Percentiles rank a stretch among this genome's conserved stretches.
Conservation (phyloP, 1,140 invertebrate genomes). For the Drosophila burlai region DNA sequence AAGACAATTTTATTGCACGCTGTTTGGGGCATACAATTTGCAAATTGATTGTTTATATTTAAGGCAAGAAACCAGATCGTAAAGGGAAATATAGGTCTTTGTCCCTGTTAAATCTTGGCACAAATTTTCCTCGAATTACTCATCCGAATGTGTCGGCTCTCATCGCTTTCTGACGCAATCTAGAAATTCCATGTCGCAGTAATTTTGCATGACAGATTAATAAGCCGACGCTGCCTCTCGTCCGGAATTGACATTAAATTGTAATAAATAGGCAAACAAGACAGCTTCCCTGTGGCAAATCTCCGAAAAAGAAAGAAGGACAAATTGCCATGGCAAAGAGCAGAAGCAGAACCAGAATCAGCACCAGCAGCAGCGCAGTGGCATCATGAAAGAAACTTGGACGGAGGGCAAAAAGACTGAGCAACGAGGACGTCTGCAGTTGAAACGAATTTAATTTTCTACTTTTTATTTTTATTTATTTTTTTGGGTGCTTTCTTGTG, state of each 20-base stretch:
- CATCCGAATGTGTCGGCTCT: conserved; percentile 28
- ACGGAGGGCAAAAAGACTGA: conserved; percentile 53
- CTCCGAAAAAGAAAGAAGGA: conserved; percentile 33
- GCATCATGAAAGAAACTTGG: conserved; percentile 26
- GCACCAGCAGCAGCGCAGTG: conserved; percentile 2
- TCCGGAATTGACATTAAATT: conserved; percentile 69
- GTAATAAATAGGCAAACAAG: conserved; percentile 70
- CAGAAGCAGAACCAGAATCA: background rate
- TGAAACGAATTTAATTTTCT: conserved; percentile 82
- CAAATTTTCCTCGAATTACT: conserved; percentile 20
- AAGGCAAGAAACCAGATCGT: background rate
- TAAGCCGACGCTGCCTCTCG: conserved; percentile 22
- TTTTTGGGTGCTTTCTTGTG: conserved; percentile 7
- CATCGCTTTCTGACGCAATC: conserved; percentile 41
- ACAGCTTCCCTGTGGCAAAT: conserved; percentile 28
- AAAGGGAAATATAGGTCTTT: background rate
- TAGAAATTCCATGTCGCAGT: conserved; percentile 42
- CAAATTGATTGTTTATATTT: conserved; percentile 16
- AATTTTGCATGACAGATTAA: conserved; percentile 55
- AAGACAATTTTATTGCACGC: conserved; percentile 11
- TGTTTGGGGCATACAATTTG: background rate
- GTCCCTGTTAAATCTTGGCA: background rate
- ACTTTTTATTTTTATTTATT: conserved; percentile 60
- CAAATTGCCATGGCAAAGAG: conserved; percentile 45
- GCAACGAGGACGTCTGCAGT: conserved; percentile 65